A percentile compares a stretch with the other conserved stretches of the same genome.
Conservation (phyloP, 2,797 vertebrate genomes). For the Myotis daubentonii region DNA sequence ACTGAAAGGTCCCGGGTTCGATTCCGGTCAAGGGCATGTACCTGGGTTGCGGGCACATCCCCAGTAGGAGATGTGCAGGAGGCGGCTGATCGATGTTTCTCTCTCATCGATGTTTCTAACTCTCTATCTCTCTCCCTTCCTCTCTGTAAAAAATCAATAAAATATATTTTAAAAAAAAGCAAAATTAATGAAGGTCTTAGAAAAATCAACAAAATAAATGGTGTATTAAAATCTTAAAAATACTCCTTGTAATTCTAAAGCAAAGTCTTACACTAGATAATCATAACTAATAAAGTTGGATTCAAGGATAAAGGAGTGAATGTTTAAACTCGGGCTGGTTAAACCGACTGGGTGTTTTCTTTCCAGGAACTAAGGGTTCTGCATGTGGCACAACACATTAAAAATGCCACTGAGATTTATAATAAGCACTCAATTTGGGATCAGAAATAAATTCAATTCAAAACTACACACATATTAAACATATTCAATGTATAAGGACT, state of each 20-base stretch:
- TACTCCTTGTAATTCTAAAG: background rate
- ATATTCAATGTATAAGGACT: background rate
- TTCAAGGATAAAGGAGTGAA: constrained; percentile 28
- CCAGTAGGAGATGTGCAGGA: too few relatives aligned
- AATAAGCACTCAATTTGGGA: background rate
- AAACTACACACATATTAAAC: background rate
- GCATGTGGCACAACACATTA: background rate
- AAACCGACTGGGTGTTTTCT: background rate
- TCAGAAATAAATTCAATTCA: background rate
- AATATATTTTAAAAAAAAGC: background rate
- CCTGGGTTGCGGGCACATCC: too few relatives aligned
- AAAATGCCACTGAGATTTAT: background rate
- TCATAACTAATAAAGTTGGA: background rate
- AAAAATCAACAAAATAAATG: constrained; percentile 34
- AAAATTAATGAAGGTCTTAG: constrained; percentile 5
- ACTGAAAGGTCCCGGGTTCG: too few relatives aligned
- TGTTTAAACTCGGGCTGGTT: background rate
- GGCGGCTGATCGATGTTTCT: too few relatives aligned
- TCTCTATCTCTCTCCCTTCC: too few relatives aligned
- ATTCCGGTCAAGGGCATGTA: too few relatives aligned
- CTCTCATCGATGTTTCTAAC: too few relatives aligned
- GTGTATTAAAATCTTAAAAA: background rate
- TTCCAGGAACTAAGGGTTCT: background rate
- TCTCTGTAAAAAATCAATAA: too few relatives aligned
- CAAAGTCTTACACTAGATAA: background rate